Base-by-base conservation (phyloP, 1,140 invertebrate genomes). In the Drosophila biarmipes region DNA sequence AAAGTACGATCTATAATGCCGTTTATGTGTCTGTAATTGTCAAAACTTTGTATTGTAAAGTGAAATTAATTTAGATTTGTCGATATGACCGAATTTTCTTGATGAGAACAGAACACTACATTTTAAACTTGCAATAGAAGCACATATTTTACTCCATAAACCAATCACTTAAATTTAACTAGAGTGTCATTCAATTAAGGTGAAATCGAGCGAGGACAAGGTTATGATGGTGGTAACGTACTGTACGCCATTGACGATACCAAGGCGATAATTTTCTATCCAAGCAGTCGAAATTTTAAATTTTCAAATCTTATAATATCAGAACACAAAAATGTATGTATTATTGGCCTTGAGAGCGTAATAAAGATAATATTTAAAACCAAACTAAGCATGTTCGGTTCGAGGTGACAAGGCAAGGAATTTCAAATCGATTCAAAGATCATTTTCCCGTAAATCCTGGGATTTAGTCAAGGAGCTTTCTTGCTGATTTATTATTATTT, bases 261-360 rank as follows among this genome's bases (percentile, higher is more conserved):
- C 42, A 58, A 42, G 12, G 53, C 54, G 24, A 40, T 54, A 11
- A 46, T 64, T 78, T 68, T 84, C 48, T 12, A 31, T 35, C 49
- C 40, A 37, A 58, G 55, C 31, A 48, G 63, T 43, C 40, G 35
- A 35, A 27, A 73, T 80, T 76, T 76, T 68, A 73, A 76, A 63
- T 59, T 80, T 43, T 58, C 34, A 42, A 71, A 73, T 51, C 34
- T 48, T 64, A 48, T 38, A 49, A 49, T 53, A 82, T 58, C 37
- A 43, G 48, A 49, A 49, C 34, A 34, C 37, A 66, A 66, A 48
- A 64, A 73, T 75, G 57, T 49, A 73, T 84, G 80, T 85, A 85
- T 76, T 84, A 80, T 57, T 84, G 82, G 66, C 80, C 80, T 62
- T 84, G 37, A 64, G 75, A 66, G 34, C 51, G 54, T 76, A 84